Conservation (phyloP, 2,113 vertebrate genomes). For the Paedocypris sp. region DNA sequence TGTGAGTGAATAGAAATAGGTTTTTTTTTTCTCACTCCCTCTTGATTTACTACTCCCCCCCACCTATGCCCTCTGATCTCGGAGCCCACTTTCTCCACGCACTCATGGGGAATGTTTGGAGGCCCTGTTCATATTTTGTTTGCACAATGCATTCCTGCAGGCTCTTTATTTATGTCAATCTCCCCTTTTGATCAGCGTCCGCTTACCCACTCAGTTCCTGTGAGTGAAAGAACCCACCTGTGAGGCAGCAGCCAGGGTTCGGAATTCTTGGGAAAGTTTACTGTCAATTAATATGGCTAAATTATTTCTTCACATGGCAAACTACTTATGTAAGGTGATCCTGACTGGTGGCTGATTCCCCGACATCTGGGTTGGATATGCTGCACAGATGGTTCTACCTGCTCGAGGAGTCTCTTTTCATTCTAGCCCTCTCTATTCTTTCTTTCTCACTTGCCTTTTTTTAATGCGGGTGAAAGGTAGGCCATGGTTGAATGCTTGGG, state of each 20-base stretch:
- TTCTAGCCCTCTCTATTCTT: neutral
- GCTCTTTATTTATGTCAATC: constrained; percentile 73
- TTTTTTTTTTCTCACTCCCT: neutral
- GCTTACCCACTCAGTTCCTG: constrained; percentile 65
- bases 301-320: constrained; percentile 86
- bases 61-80: constrained; percentile 21
- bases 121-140: constrained; percentile 70
- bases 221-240: constrained; percentile 88
- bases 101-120: constrained; percentile 61
- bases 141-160: constrained; percentile 70
- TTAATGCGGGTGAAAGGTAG: constrained; percentile 35
- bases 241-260: constrained; percentile 57
- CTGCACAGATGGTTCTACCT: constrained; percentile 67
- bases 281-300: constrained; percentile 84
- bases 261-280: constrained; percentile 81
- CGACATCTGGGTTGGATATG: constrained; percentile 72
- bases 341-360: constrained; percentile 49
- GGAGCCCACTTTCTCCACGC: constrained; percentile 22
- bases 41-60: constrained; percentile 12
- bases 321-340: constrained; percentile 81
- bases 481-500: constrained; percentile 33
- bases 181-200: constrained; percentile 64
- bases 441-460: constrained; percentile 18
- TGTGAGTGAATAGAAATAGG: constrained; percentile 40
- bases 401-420: constrained; percentile 39